These are phyloP conservation scores for Cryptomyrus ogoouensis DNA, from an alignment of 2,113 vertebrate genomes.

Conservation along the genomic window DNA sequence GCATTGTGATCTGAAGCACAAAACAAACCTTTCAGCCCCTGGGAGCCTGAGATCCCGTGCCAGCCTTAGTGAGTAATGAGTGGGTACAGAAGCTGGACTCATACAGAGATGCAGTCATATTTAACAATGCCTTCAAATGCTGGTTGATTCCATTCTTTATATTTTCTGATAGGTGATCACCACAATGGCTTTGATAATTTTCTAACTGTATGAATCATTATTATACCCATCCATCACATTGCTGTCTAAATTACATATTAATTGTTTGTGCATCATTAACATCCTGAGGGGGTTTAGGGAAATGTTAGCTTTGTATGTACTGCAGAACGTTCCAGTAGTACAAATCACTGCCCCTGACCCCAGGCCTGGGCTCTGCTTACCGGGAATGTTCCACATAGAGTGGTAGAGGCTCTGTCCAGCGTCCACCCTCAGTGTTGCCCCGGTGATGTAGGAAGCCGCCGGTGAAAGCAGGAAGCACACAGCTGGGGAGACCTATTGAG, in stretches of 20 bases:
- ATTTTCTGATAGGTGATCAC: not conserved
- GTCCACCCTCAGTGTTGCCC: slow-evolving; percentile 74
- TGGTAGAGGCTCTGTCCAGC: slow-evolving; percentile 73
- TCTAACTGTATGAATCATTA: not conserved
- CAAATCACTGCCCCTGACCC: not conserved
- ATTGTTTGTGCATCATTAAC: not conserved
- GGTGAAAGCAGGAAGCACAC: slow-evolving; percentile 91
- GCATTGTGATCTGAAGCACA: slow-evolving; percentile 64
- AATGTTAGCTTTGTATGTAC: not conserved
- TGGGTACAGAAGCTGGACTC: not conserved
- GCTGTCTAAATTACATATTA: not conserved
- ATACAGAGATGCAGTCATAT: not conserved
- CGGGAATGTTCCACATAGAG: slow-evolving; percentile 55
- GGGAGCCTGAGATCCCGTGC: not conserved
- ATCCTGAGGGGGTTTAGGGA: not conserved
- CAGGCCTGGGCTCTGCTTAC: slow-evolving; percentile 46
- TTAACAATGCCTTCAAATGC: not conserved
- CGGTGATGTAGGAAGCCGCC: slow-evolving; percentile 79
- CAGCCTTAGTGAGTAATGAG: not conserved
- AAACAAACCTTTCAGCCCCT: slow-evolving; percentile 14
- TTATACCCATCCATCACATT: not conserved
- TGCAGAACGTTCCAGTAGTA: not conserved
- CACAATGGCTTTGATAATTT: not conserved
- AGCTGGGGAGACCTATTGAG: slow-evolving; percentile 68
- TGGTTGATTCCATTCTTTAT: not conserved